Evolutionary conservation across 2,888 invertebrate species (phyloP), one percentile per base, ranked within the genome.

Genomic region (Apoda limacodes): DNA sequence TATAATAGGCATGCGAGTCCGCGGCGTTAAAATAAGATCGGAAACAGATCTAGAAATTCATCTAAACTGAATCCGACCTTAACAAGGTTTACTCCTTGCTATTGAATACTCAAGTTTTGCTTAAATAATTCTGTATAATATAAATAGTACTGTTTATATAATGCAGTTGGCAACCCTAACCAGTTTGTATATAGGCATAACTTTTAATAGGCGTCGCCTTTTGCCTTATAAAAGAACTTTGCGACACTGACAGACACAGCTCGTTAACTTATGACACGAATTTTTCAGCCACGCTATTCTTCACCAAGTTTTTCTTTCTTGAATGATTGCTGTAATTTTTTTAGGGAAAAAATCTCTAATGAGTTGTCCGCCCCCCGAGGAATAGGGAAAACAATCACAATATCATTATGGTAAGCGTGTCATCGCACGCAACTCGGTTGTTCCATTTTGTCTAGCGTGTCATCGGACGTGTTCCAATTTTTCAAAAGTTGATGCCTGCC

Each of bases 311-410:
- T 35, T 39, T 37, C 54, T 49, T 40, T 46, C 48, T 53, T 69
- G 63, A 68, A 59, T 63, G 64, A 74, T 71, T 46, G 56, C 51
- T 50, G 56, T 48, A 46, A 58, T 64, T 63, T 68, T 67, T 64
- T 46, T 61, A 48, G 22, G 24, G 27, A 31, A 35, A 34, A 40
- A 48, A 40, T 38, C 40, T 42, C 35, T 40, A 43, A 43, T 43
- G 43, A 45, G 43, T 23, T 25, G 28, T 17, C 41, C 35, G 23
- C 28, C 39, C 42, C 35, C 39, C 31, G 29, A 33, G 32, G 34
- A 26, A 40, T 43, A 45, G 29, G 34, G 37, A 42, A 52, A 52
- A 50, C 48, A 48, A 52, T 52, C 53, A 47, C 49, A 49, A 47
- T 51, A 50, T 50, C 52, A 55, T 56, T 56, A 53, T 40, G 34